Conservation (phyloP, 2,797 vertebrate species). For the Yasuhikotakia modesta region DNA sequence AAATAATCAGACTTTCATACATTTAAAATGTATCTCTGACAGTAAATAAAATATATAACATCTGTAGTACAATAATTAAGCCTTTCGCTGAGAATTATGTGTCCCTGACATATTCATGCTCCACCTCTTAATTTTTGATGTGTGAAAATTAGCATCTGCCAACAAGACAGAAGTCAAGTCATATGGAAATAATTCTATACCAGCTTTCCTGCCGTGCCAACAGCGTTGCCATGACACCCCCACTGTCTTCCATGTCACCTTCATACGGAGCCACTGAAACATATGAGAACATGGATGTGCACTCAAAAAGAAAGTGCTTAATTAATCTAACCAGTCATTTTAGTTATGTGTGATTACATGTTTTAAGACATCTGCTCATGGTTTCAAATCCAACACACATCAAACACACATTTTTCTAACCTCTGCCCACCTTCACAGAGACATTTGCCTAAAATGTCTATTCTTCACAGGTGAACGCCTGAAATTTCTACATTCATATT, state of each 20-base stretch:
- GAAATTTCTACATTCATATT: constrained; percentile 63
- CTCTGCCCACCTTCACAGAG: constrained; percentile 30
- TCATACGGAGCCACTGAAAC: constrained; percentile 41
- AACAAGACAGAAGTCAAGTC: constrained; percentile 62
- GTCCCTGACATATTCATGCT: constrained; percentile 35
- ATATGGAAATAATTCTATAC: constrained; percentile 60
- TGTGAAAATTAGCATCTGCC: constrained; percentile 60
- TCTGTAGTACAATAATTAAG: constrained; percentile 15
- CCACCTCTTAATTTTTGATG: constrained; percentile 33
- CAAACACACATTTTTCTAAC: constrained; percentile 33
- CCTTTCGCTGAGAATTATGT: not conserved
- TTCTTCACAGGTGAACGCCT: constrained; percentile 58
- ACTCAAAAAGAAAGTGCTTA: constrained; percentile 45
- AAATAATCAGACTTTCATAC: too few species aligned
- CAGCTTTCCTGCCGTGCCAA: constrained; percentile 43
- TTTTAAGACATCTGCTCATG: constrained; percentile 46
- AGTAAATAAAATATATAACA: not conserved
- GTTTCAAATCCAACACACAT: constrained; percentile 21
- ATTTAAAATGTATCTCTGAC: not conserved
- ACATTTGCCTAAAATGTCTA: constrained; percentile 41
- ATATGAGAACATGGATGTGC: constrained; percentile 40
- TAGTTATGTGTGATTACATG: constrained; percentile 37
- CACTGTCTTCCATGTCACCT: constrained; percentile 49
- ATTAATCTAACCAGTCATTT: constrained; percentile 46
- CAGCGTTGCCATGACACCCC: constrained; percentile 55